Base-by-base conservation (phyloP, 1,140 invertebrate genomes). In the Potamilus streckersoni region DNA sequence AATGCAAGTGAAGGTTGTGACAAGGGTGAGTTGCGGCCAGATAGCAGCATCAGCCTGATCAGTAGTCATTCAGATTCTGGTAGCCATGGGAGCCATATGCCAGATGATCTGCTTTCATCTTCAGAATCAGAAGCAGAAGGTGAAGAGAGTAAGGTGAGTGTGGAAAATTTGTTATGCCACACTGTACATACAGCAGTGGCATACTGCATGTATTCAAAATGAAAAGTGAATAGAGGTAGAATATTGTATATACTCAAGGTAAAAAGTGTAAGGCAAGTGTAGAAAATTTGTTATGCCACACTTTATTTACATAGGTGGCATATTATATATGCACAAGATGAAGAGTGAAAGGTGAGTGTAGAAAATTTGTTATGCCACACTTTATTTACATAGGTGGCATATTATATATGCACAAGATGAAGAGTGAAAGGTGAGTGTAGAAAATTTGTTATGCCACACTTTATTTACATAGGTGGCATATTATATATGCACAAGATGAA, bases 41-140 rank as follows among this genome's bases (percentile, higher is more conserved):
- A 69, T 65, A 77, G 75, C 69, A 71, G 70, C 16, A 63, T 59
- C 56, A 77, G 75, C 69, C n/a, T 49, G 38, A 49, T 73, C 20
- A 70, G 73, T 58, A 72, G 63, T 61, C 70, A 73, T 58, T 72
- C 38, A 61, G 61, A 65, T 65, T 77, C 75, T 61, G 62, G 72
- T n/a, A 49, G 65, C 27, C 31, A 49, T 67, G 20, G 12, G 1
- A 63, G 74, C 20, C 68, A 49, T 38, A 23, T 60, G 27, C 64
- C 58, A 16, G 63, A 27, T 5, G 63, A 69, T 17, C 65, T 31
- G 27, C 27, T 64, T 20, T 72, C 75, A 27, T 76, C 74, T 20
- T 77, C 75, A 17, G 75, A 77, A 58, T 77, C 75, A 27, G 75
- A 77, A 15, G 2, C 61, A 23, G 75, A 77, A 57, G 75, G 73